phyloP scores from a whole-genome alignment of 1,140 invertebrate genomes.

The Heterodera carotae region DNA sequence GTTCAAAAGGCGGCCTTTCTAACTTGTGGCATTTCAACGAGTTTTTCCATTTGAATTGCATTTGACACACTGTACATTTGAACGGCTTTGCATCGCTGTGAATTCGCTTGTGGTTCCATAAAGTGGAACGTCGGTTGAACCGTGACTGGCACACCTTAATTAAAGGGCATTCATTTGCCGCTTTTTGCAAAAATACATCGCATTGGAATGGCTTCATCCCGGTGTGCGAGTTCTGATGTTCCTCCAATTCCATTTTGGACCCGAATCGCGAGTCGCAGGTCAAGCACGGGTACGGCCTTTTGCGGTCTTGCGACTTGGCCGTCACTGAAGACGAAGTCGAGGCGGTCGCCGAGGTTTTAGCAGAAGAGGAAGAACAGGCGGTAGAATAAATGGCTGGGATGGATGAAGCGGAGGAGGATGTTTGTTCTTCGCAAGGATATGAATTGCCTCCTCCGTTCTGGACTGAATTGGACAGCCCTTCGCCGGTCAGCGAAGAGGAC shows the following conservation, averaged over 20 bases:
- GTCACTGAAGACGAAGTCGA: constrained; percentile 7
- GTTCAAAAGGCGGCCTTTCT: neutral
- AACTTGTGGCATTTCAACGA: constrained; percentile 64
- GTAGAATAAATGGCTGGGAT: neutral
- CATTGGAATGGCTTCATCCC: constrained; percentile 62
- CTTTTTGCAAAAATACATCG: constrained; percentile 45
- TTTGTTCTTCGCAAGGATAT: neutral
- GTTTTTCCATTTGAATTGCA: constrained; percentile 66
- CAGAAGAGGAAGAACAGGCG: neutral
- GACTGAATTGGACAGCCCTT: neutral
- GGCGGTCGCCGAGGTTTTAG: neutral
- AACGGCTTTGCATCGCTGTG: constrained; percentile 64
- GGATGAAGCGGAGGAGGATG: neutral
- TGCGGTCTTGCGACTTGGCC: constrained; percentile 46
- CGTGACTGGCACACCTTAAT: constrained; percentile 60
- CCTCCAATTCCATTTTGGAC: constrained; percentile 65
- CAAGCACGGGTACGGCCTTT: constrained; percentile 62
- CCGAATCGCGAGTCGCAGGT: constrained; percentile 61
- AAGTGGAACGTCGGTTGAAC: constrained; percentile 63
- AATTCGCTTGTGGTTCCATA: constrained; percentile 65
- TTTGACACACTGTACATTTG: constrained; percentile 62
- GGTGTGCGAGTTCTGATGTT: constrained; percentile 65
- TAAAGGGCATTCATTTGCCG: neutral
- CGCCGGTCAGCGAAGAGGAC: neutral
- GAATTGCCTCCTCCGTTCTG: neutral